These are phyloP conservation scores for Anser cygnoides DNA, from an alignment of 2,113 vertebrate species.

Conservation along the genomic window DNA sequence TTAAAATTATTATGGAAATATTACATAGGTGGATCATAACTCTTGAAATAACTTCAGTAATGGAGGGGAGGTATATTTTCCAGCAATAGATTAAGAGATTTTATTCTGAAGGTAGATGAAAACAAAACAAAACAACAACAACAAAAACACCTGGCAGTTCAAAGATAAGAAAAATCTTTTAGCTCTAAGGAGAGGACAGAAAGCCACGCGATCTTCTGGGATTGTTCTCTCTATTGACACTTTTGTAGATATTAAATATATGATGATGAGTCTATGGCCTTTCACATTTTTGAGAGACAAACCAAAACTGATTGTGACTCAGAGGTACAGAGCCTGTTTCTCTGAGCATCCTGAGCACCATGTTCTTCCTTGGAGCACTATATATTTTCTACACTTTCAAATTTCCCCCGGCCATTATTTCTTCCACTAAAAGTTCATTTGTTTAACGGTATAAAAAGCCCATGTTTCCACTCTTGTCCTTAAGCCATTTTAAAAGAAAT, in stretches of 20 bases:
- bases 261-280: not conserved
- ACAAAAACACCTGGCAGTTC: not conserved
- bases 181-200: not conserved
- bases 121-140: not conserved
- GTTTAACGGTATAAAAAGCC: not conserved
- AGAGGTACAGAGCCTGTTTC: not conserved
- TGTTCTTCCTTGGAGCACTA: not conserved
- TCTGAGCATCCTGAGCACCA: fast-evolving
- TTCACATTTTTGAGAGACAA: not conserved
- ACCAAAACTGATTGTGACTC: not conserved
- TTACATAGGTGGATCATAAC: not conserved
- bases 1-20: slow-evolving; percentile 26
- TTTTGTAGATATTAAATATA: not conserved
- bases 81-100: not conserved
- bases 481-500: not conserved
- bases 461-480: not conserved
- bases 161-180: not conserved
- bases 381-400: not conserved
- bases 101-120: not conserved
- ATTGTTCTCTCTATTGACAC: not conserved
- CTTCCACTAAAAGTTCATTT: not conserved
- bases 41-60: not conserved
- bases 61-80: not conserved
- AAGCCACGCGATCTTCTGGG: not conserved
- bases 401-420: not conserved